Percentiles rank a stretch among this genome's conserved stretches.
Conservation (phyloP, 2,888 invertebrate genomes). For the Cataglyphis livida region DNA sequence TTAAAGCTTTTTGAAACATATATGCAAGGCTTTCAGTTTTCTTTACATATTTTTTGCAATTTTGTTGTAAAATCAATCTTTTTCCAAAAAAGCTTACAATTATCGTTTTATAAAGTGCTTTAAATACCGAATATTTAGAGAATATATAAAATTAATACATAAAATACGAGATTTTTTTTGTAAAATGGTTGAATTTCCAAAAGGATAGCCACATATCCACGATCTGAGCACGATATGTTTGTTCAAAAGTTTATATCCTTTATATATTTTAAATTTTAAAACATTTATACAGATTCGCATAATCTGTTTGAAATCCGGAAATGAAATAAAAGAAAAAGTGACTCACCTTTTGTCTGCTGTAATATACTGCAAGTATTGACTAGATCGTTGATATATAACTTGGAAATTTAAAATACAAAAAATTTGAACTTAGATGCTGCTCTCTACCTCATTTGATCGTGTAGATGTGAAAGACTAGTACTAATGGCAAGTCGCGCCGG, state of each 20-base stretch:
- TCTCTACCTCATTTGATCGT: constrained; percentile 61
- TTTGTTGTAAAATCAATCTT: neutral
- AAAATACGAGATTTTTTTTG: neutral
- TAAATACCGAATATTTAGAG: neutral
- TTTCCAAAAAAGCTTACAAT: neutral
- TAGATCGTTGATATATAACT: neutral
- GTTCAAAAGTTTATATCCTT: neutral
- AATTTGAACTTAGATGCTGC: constrained; percentile 49
- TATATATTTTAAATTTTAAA: neutral
- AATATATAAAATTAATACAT: neutral
- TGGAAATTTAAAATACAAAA: constrained; percentile 6
- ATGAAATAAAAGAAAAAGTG: neutral
- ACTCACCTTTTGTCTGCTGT: neutral
- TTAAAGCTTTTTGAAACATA: too few relatives aligned
- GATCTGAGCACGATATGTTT: neutral
- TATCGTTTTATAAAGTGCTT: neutral
- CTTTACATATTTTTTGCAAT: neutral
- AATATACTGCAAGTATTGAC: neutral
- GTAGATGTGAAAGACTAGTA: constrained; percentile 61
- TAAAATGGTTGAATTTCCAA: neutral
- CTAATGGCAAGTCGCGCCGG: constrained; percentile 66
- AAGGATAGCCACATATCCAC: neutral
- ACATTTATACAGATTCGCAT: neutral
- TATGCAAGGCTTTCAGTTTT: neutral
- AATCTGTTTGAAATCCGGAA: neutral